These are phyloP conservation scores for Drosophila orena DNA, from an alignment of 1,140 invertebrate genomes.

Conservation along the genomic window DNA sequence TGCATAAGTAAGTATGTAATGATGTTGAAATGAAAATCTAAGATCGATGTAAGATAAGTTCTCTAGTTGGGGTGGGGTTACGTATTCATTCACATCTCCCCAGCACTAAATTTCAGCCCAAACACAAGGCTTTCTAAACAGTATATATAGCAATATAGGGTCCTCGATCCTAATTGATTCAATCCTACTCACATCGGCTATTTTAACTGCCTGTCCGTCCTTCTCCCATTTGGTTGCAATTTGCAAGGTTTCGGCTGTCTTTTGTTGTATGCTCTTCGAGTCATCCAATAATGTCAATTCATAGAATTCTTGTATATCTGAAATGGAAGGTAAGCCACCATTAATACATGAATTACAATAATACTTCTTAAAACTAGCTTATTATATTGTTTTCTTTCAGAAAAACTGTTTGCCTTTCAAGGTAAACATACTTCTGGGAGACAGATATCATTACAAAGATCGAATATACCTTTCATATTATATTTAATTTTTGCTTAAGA, in stretches of 20 bases:
- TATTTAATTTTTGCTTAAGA: no score
- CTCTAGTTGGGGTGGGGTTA: not conserved
- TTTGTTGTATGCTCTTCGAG: slow-evolving; percentile 96
- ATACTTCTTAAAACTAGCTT: no score
- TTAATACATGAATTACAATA: not conserved
- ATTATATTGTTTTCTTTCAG: no score
- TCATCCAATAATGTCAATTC: slow-evolving; percentile 98
- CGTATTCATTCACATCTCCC: not conserved
- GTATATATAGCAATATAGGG: not conserved
- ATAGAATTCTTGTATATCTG: slow-evolving; percentile 99
- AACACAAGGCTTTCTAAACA: not conserved
- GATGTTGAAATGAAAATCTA: slow-evolving; percentile 21
- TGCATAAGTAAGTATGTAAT: slow-evolving; percentile 20
- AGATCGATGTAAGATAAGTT: slow-evolving; percentile 4
- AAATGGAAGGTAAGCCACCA: slow-evolving; percentile 85
- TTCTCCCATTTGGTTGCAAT: slow-evolving; percentile 98
- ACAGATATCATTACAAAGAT: no score
- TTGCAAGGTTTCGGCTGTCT: slow-evolving; percentile 97
- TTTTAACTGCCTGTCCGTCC: slow-evolving; percentile 82
- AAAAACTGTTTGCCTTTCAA: no score
- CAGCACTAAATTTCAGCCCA: slow-evolving; percentile 1
- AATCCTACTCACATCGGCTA: slow-evolving; percentile 74
- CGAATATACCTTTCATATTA: no score
- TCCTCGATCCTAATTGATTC: not conserved
- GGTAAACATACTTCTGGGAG: no score